phyloP scores from a whole-genome alignment of 2,797 vertebrate genomes.

The Melanogrammus aeglefinus region DNA sequence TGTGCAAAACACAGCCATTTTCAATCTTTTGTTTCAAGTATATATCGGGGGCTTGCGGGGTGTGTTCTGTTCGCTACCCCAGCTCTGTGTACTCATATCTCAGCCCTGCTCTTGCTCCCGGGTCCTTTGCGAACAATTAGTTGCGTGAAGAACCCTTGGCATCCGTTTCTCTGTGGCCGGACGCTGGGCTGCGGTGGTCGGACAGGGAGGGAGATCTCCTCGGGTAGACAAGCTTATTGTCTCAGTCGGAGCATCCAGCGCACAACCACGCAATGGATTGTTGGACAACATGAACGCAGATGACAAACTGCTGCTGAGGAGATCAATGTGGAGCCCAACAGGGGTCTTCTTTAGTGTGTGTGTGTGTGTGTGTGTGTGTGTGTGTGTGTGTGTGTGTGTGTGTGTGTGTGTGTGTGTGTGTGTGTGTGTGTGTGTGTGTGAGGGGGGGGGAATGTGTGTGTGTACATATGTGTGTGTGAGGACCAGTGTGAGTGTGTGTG shows the following conservation, averaged over 20 bases:
- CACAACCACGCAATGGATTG: slow-evolving; percentile 17
- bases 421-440: background rate
- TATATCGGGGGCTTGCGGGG: no score
- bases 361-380: slow-evolving; percentile 11
- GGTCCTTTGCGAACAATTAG: no score
- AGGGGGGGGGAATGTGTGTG: no score
- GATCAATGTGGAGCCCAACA: slow-evolving; percentile 54
- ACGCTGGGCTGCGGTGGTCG: no score
- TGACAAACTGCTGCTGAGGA: slow-evolving; percentile 60
- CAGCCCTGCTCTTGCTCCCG: no score
- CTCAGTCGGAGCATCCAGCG: slow-evolving; percentile 5
- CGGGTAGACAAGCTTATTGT: slow-evolving; percentile 28
- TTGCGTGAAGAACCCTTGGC: no score
- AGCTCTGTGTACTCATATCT: no score
- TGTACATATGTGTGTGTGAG: background rate
- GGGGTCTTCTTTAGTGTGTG: slow-evolving; percentile 16
- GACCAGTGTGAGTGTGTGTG: slow-evolving; percentile 8
- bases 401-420: slow-evolving; percentile 12
- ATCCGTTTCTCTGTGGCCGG: no score
- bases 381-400: background rate
- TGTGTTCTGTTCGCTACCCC: no score
- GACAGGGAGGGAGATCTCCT: background rate
- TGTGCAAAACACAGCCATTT: no score
- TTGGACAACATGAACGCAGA: slow-evolving; percentile 46
- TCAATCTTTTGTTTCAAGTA: no score